phyloP scores from a whole-genome alignment of 2,888 invertebrate species.

The Taenaris catops region DNA sequence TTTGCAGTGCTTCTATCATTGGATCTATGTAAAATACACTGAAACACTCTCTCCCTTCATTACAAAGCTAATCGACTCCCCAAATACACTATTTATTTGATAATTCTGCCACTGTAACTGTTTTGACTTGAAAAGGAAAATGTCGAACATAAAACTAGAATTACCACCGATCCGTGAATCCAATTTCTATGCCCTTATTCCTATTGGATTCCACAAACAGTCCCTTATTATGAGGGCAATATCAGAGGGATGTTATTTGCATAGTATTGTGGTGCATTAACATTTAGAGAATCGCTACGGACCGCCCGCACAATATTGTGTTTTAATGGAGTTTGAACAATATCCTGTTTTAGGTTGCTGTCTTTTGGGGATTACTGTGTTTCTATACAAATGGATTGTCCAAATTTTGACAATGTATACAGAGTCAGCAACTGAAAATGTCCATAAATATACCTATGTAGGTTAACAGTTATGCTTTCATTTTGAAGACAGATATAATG shows the following conservation, averaged over 20 bases:
- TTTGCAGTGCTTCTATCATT: too few relatives aligned
- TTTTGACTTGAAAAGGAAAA: too few relatives aligned
- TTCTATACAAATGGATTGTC: not conserved
- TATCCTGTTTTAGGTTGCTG: conserved; percentile 9
- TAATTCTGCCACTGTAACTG: too few relatives aligned
- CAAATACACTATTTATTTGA: too few relatives aligned
- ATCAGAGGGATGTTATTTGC: conserved; percentile 51
- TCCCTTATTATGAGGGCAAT: conserved; percentile 46
- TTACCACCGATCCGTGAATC: conserved; percentile 2
- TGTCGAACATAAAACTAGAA: too few relatives aligned
- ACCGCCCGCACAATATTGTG: conserved; percentile 33
- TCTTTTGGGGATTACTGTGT: conserved; percentile 6
- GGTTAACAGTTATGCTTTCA: too few relatives aligned
- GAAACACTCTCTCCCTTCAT: too few relatives aligned
- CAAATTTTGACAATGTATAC: not conserved
- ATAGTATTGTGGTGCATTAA: conserved; percentile 64
- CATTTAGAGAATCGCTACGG: conserved; percentile 49
- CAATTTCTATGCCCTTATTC: conserved; percentile 8
- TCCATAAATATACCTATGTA: too few relatives aligned
- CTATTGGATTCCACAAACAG: conserved; percentile 11
- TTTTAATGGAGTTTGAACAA: conserved; percentile 23
- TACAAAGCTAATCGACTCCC: too few relatives aligned
- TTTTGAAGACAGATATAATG: too few relatives aligned
- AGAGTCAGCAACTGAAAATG: too few relatives aligned
- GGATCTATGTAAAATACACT: too few relatives aligned